Conservation (phyloP, 2,113 vertebrate genomes). For the Erythrolamprus reginae region DNA sequence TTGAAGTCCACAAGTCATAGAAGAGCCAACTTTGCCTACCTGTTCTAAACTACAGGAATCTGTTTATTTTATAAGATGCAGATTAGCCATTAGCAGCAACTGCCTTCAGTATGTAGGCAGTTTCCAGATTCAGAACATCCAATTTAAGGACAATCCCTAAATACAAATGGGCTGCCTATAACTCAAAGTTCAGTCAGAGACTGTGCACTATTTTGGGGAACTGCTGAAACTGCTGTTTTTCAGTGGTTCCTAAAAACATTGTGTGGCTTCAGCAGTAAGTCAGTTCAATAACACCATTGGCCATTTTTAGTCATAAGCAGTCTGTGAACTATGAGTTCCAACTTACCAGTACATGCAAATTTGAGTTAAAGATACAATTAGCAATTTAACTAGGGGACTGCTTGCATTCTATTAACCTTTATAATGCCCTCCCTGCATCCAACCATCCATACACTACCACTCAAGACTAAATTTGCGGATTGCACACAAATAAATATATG, state of each 20-base stretch:
- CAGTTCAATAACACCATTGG: background rate
- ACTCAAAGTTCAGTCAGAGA: background rate
- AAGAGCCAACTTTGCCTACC: no score
- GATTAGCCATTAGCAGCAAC: background rate
- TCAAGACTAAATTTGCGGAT: background rate
- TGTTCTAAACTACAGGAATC: background rate
- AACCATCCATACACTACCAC: background rate
- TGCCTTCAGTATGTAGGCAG: background rate
- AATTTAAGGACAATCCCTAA: background rate
- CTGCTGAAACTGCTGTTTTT: background rate
- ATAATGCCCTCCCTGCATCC: background rate
- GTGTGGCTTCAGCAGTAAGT: background rate
- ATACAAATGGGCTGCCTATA: background rate
- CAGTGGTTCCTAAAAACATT: background rate
- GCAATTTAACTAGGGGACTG: no score
- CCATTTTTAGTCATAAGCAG: background rate
- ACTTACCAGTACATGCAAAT: no score
- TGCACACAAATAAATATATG: background rate
- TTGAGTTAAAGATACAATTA: no score
- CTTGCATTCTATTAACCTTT: background rate
- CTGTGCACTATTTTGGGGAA: background rate
- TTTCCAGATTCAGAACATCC: background rate
- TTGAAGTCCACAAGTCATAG: no score
- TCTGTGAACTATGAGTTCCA: background rate
- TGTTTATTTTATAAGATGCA: background rate